Evolutionary conservation across 2,888 invertebrate genomes (phyloP).

Genomic region (Apotomis turbidana): DNA sequence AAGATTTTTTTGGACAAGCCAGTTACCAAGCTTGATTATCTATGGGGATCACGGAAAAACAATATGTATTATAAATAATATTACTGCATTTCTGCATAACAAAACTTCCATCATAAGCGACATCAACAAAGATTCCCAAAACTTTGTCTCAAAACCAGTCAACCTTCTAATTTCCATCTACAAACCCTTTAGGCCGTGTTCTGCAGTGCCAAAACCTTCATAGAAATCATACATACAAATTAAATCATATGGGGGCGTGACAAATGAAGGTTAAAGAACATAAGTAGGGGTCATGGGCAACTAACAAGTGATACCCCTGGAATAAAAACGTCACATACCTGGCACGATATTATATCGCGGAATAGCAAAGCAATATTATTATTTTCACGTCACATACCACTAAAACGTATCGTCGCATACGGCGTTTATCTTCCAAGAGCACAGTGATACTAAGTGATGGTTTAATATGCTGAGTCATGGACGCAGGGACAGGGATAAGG

Average conservation of each 20-base stretch:
- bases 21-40: too few relatives aligned
- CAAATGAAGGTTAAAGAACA: slow-evolving; percentile 54
- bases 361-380: too few relatives aligned
- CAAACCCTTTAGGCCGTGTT: slow-evolving; percentile 1
- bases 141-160: neutral
- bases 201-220: slow-evolving; percentile 13
- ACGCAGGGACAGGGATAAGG: slow-evolving; percentile 20
- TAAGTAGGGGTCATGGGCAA: slow-evolving; percentile 60
- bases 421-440: neutral
- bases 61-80: too few relatives aligned
- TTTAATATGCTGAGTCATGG: slow-evolving; percentile 14
- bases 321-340: slow-evolving; percentile 1
- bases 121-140: neutral
- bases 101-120: neutral
- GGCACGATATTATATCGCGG: too few relatives aligned
- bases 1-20: too few relatives aligned
- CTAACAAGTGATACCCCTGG: slow-evolving; percentile 47
- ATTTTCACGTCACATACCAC: slow-evolving; percentile 3
- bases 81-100: too few relatives aligned
- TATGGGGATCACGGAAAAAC: too few relatives aligned
- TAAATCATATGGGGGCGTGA: slow-evolving; percentile 49
- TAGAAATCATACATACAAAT: slow-evolving; percentile 19
- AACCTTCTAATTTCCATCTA: neutral
- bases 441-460: slow-evolving; percentile 13
- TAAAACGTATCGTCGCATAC: neutral